Percentiles rank a stretch among this genome's conserved stretches.
These are phyloP conservation scores for Drosophila greeni DNA, from an alignment of 2,888 invertebrate species.

Conservation along the genomic window DNA sequence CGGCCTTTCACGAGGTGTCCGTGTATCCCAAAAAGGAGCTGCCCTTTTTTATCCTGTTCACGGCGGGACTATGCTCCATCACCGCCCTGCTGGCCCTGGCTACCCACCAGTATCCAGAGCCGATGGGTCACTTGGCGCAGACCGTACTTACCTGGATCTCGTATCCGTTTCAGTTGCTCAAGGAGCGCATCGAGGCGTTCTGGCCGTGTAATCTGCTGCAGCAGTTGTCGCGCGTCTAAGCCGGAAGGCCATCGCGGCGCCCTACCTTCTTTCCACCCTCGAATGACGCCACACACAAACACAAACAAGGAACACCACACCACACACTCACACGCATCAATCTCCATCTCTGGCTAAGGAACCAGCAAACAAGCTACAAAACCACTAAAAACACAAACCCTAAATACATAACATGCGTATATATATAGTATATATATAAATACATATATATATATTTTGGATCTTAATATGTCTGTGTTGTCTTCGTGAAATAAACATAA, in stretches of 20 bases:
- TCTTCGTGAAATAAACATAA: constrained; percentile 68
- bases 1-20: constrained; percentile 93
- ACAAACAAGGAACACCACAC: constrained; percentile 32
- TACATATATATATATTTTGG: constrained; percentile 66
- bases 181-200: constrained; percentile 87
- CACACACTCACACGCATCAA: constrained; percentile 29
- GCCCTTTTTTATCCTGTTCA: constrained; percentile 94
- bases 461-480: constrained; percentile 71
- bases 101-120: constrained; percentile 94
- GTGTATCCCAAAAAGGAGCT: constrained; percentile 96
- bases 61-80: constrained; percentile 94
- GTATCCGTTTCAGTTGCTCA: constrained; percentile 87
- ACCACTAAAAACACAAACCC: constrained; percentile 44
- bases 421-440: constrained; percentile 44
- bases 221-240: constrained; percentile 85
- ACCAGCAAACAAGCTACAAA: constrained; percentile 42
- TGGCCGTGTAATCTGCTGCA: constrained; percentile 90
- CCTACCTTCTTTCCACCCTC: constrained; percentile 23
- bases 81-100: constrained; percentile 92
- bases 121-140: constrained; percentile 90
- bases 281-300: constrained; percentile 53
- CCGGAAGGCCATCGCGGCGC: constrained; percentile 6
- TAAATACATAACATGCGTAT: constrained; percentile 43
- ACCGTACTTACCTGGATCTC: constrained; percentile 89
- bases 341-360: constrained; percentile 19